Evolutionary conservation across 1,140 invertebrate species (phyloP).

Genomic region (Cepaea nemoralis): DNA sequence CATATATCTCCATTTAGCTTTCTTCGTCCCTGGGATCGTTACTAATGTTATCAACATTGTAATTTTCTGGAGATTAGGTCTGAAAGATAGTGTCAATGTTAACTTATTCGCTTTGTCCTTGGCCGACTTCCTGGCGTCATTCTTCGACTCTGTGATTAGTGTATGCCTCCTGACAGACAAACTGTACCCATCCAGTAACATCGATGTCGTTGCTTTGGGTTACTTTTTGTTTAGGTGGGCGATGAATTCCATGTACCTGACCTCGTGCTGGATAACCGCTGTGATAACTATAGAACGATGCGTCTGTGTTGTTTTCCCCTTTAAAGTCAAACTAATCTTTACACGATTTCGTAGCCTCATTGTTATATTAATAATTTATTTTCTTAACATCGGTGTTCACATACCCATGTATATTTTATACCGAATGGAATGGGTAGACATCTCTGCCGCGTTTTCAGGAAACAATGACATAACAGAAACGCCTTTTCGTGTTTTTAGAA

Average conservation of each 20-base stretch:
- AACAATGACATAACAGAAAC: neutral
- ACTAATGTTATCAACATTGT: neutral
- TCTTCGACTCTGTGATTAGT: neutral
- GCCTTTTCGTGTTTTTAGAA: neutral
- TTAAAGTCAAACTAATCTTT: neutral
- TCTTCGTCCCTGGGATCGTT: neutral
- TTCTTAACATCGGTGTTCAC: neutral
- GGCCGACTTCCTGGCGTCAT: neutral
- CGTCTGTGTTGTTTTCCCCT: slow-evolving; percentile 10
- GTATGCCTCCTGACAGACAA: neutral
- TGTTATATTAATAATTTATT: neutral
- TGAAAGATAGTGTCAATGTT: neutral
- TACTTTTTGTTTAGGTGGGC: slow-evolving; percentile 4
- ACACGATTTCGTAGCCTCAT: neutral
- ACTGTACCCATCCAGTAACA: neutral
- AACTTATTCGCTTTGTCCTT: neutral
- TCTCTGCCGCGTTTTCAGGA: neutral
- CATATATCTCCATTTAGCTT: too few relatives aligned
- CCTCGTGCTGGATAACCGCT: neutral
- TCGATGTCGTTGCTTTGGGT: neutral
- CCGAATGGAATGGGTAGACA: slow-evolving; percentile 2
- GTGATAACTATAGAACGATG: neutral
- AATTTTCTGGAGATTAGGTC: neutral
- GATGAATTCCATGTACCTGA: neutral
- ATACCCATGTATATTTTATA: neutral